Conservation (phyloP, 1,140 invertebrate genomes). For the Wasmannia auropunctata region DNA sequence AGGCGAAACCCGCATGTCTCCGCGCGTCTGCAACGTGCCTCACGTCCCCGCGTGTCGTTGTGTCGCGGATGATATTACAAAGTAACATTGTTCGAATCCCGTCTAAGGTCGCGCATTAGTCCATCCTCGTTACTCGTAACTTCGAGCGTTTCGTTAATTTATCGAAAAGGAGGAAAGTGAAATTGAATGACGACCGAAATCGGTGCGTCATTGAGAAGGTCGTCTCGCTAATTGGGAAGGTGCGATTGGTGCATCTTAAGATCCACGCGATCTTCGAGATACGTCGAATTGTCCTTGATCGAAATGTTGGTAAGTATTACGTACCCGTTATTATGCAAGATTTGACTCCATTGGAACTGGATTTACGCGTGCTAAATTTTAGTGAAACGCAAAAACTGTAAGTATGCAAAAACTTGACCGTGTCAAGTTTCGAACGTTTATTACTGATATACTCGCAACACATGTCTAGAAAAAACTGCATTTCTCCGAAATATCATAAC, state of each 20-base stretch:
- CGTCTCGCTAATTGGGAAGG: conserved; percentile 19
- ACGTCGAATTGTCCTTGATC: conserved; percentile 52
- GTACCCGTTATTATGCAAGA: conserved; percentile 26
- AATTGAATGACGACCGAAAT: conserved; percentile 37
- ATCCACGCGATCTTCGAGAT: conserved; percentile 39
- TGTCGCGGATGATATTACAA: conserved; percentile 18
- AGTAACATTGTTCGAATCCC: not conserved
- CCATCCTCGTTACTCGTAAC: conserved; percentile 11
- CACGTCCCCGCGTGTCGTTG: not conserved
- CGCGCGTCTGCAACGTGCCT: conserved; percentile 62
- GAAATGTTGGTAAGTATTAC: conserved; percentile 69
- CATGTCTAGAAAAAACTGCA: not conserved
- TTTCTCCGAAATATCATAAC: not conserved
- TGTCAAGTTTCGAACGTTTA: not conserved
- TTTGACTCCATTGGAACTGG: not conserved
- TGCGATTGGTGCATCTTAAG: conserved; percentile 44
- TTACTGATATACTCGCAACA: not conserved
- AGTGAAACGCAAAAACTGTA: not conserved
- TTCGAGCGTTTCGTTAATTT: conserved; percentile 10
- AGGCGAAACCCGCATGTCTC: conserved; percentile 79
- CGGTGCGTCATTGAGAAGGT: conserved; percentile 25
- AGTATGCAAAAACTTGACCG: not conserved
- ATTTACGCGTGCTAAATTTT: not conserved
- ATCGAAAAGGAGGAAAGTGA: conserved; percentile 46
- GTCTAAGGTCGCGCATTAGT: conserved; percentile 23